Base-by-base conservation (phyloP, 2,797 vertebrate species). In the Fistularia commersonii region DNA sequence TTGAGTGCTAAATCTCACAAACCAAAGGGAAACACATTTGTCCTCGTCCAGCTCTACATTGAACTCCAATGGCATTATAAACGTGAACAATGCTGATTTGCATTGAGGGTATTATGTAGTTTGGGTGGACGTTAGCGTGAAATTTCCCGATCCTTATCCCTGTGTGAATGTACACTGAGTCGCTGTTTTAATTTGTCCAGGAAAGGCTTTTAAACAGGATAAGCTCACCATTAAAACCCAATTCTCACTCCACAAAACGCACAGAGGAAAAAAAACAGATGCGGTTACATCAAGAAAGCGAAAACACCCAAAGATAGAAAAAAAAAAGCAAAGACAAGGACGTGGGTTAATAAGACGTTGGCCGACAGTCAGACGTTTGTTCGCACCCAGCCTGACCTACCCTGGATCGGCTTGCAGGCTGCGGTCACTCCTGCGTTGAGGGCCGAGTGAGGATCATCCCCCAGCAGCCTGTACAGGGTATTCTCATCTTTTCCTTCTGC, bases 381-480 rank as follows among this genome's bases (percentile, higher is more conserved):
- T 60, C 57, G 44, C 0, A 44, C 45, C 47, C 0, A 39, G 55
- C 58, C 61, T 45, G 64, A 86, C 84, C 74, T 88, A 88, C 87
- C 85, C 73, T 65, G 61, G 49, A 77, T 60, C 32, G 74, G 75
- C 31, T 23, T 50, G 72, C 84, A 88, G 49, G 63, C 41, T n/a
- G 87, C 84, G 5, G 79, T 90, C 70, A 84, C 66, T 82, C 85
- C 82, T 64, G 73, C 8, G 65, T 83, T 88, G 69, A 90, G 78
- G 48, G 87, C 78, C 14, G 82, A 74, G 33, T 77, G 65, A 46
- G 85, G 82, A 76, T 80, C 85, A 23, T 88, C 80, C 68, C 88
- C 81, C 80, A 89, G 59, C 51, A 90, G 83, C 67, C 86, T 87
- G 83, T 81, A 89, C 66, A 89, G 72, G 3, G 71, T 6, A 12